Evolutionary conservation across 2,113 vertebrate species (phyloP).

Genomic region (Athene noctua): DNA sequence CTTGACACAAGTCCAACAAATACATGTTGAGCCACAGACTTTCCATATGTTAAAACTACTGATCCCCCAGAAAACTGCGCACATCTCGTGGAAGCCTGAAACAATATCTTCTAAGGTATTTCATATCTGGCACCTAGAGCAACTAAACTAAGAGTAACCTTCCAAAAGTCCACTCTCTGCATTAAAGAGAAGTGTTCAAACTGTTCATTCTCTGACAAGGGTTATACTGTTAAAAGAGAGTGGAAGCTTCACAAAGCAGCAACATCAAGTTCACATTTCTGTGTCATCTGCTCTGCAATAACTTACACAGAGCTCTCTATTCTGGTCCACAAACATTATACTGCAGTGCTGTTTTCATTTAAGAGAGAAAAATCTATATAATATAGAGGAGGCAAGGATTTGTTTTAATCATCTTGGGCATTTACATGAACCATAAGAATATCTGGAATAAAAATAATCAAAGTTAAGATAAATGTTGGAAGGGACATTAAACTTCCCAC

Average conservation of each 20-base stretch:
- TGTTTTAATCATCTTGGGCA: background rate
- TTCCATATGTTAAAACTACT: conserved; percentile 15
- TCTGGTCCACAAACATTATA: background rate
- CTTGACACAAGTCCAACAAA: conserved; percentile 18
- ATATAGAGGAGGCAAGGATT: background rate
- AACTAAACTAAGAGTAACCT: background rate
- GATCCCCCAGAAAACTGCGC: background rate
- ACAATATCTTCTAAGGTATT: background rate
- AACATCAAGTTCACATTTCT: background rate
- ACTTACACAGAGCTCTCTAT: background rate
- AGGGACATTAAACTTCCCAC: background rate
- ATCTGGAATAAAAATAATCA: background rate
- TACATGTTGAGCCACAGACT: conserved; percentile 4
- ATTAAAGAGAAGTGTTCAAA: background rate
- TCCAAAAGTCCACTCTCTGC: background rate
- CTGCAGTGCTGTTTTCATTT: background rate
- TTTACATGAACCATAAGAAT: background rate
- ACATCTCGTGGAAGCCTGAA: background rate
- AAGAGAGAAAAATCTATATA: background rate
- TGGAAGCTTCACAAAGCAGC: background rate
- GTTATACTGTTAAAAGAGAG: background rate
- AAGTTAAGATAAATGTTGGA: background rate
- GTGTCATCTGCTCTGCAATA: background rate
- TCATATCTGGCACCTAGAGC: background rate
- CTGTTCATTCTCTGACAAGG: background rate